Base-by-base conservation (phyloP, 2,797 vertebrate species). In the Bucorvus abyssinicus region DNA sequence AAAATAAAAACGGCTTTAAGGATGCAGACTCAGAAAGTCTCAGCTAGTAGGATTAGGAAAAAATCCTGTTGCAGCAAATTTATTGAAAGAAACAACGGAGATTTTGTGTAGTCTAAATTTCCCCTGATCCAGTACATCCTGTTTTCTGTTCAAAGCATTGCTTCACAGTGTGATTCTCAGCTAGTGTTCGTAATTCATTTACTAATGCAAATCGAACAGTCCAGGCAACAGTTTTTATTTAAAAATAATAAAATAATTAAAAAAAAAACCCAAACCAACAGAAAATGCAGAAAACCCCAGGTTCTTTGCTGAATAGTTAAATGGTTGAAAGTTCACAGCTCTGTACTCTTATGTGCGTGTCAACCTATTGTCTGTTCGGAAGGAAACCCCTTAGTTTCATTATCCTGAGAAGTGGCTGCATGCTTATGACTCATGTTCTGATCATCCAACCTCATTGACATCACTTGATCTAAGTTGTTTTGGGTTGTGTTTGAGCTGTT, bases 161-260 rank as follows among this genome's bases (percentile, higher is more conserved):
- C 29, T 83, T 91, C 61, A 10, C 34, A 52, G 18, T 67, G 24
- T 60, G 74, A 86, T 86, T 83, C 80, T 90, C 57, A 82, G 49
- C 32, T 65, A 55, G 6, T 40, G 12, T 84, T 36, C 50, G 53
- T 75, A 87, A 93, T 84, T 92, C 61, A 74, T 77, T 71, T 74
- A 79, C 47, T 49, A n/a, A 93, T 80, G 24, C 65, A 97, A 82
- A 79, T 85, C 22, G 61, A 93, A 50, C 32, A 12, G 52, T 20
- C 59, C 59, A 78, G 47, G 17, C 60, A 92, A 56, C 22, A 91
- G 20, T 4, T 78, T 22, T 36, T 56, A 16, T 27, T 56, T 9
- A 18, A 74, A 57, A 69, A n/a, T 40, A 40, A 40, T 40, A 40
- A 40, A 55, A 14, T 20, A 24, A 26, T 30, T 12, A 42, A 6